Conservation (phyloP, 2,888 invertebrate species). For the Drosophila melanosoma region DNA sequence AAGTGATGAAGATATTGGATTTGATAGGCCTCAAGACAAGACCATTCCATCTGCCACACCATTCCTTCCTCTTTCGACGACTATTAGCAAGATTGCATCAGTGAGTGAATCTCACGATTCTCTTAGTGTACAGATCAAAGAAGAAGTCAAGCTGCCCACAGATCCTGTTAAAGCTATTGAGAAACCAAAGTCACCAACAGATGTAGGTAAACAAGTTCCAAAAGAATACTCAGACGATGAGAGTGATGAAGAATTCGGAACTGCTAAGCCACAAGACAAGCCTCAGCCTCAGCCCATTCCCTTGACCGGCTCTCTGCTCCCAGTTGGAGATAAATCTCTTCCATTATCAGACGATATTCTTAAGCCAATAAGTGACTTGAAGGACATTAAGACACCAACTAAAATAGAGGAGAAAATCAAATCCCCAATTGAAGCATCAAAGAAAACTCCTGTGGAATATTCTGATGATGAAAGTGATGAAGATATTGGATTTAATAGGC, state of each 20-base stretch:
- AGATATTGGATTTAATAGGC: slow-evolving; percentile 9
- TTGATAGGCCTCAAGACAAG: background rate
- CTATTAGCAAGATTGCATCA: background rate
- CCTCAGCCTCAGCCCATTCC: no score
- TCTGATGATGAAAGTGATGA: slow-evolving; percentile 22
- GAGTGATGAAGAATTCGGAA: background rate
- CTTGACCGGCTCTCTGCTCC: no score
- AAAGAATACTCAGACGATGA: background rate
- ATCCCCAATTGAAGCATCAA: background rate
- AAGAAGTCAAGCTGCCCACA: background rate
- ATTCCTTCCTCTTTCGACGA: background rate
- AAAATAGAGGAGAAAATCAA: slow-evolving; percentile 11
- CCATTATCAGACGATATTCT: background rate
- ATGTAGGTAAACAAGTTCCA: background rate
- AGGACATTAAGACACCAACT: background rate
- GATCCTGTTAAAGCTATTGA: background rate
- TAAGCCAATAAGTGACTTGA: background rate
- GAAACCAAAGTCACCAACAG: background rate
- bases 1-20: background rate
- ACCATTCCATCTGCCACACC: background rate
- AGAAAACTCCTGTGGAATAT: background rate
- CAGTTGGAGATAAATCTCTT: background rate
- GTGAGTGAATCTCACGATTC: background rate
- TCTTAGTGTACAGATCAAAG: background rate
- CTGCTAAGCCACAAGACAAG: background rate